A percentile compares a stretch with the other conserved stretches of the same genome.
These are phyloP conservation scores for Labeo rohita DNA, from an alignment of 2,113 vertebrate species.

Conservation along the genomic window DNA sequence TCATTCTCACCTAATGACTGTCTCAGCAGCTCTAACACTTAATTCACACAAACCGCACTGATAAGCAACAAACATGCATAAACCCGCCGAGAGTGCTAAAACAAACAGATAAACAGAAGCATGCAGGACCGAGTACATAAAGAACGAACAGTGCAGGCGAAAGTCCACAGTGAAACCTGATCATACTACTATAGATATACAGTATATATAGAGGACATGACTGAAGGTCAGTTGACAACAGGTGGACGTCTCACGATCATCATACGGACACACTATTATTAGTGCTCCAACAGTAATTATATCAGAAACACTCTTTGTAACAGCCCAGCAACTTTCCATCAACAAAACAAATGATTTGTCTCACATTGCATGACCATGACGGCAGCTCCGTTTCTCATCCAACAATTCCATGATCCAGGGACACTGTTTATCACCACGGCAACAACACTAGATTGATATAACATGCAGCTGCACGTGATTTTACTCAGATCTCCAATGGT, in stretches of 20 bases:
- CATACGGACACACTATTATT: background rate
- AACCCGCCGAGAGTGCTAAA: constrained; percentile 4
- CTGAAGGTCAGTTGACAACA: background rate
- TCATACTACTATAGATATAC: background rate
- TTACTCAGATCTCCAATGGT: background rate
- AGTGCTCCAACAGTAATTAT: constrained; percentile 5
- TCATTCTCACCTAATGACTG: constrained; percentile 4
- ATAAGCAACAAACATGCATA: constrained; percentile 12
- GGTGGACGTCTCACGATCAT: background rate
- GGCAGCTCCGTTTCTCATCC: background rate
- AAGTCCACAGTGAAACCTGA: background rate
- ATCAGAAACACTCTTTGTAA: background rate
- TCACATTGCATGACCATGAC: constrained; percentile 31
- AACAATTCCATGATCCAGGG: constrained; percentile 31
- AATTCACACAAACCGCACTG: background rate
- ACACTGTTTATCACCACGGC: constrained; percentile 54
- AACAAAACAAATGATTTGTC: constrained; percentile 28
- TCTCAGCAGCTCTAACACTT: constrained; percentile 1
- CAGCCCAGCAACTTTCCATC: background rate
- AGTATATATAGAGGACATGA: background rate
- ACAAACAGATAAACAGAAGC: constrained; percentile 19
- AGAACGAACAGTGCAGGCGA: background rate
- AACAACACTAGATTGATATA: constrained; percentile 48
- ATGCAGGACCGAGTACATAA: background rate
- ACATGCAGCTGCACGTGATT: constrained; percentile 27